Evolutionary conservation across 53 echinoderm and acorn worm genomes (phyloP).

Genomic region (Patiria pectinifera): DNA sequence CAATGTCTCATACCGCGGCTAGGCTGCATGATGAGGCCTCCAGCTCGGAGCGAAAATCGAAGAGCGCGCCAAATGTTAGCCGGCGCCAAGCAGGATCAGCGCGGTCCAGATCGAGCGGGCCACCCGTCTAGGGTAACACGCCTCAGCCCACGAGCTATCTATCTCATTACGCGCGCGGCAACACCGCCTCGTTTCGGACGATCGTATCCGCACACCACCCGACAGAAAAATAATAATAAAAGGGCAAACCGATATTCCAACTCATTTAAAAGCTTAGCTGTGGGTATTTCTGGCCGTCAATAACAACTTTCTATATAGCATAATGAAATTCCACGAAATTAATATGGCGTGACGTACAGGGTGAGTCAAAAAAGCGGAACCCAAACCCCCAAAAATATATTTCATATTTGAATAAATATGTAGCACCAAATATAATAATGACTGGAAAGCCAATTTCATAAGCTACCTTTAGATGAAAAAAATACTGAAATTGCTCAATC

Average conservation of each 20-base stretch:
- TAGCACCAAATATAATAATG: too few species aligned
- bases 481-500: too few species aligned
- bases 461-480: too few species aligned
- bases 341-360: too few species aligned
- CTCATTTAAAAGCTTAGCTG: conserved; percentile 20
- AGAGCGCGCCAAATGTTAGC: conserved; percentile 39
- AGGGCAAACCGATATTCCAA: conserved; percentile 46
- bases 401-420: too few species aligned
- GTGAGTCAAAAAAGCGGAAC: too few species aligned
- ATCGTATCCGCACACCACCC: neutral
- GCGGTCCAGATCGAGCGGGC: neutral
- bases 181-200: neutral
- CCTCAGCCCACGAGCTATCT: conserved; percentile 12
- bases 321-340: too few species aligned
- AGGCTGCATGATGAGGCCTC: neutral
- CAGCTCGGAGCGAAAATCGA: conserved; percentile 59
- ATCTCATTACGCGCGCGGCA: conserved; percentile 5
- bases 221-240: neutral
- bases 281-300: neutral
- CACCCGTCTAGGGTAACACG: conserved; percentile 19
- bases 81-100: conserved; percentile 26
- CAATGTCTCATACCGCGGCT: neutral
- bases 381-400: too few species aligned
- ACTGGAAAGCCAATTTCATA: too few species aligned
- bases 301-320: too few species aligned